Base-by-base conservation (phyloP, 30 jellyfish, hydroid and myxozoan species). In the Haliclystus octoradiatus region DNA sequence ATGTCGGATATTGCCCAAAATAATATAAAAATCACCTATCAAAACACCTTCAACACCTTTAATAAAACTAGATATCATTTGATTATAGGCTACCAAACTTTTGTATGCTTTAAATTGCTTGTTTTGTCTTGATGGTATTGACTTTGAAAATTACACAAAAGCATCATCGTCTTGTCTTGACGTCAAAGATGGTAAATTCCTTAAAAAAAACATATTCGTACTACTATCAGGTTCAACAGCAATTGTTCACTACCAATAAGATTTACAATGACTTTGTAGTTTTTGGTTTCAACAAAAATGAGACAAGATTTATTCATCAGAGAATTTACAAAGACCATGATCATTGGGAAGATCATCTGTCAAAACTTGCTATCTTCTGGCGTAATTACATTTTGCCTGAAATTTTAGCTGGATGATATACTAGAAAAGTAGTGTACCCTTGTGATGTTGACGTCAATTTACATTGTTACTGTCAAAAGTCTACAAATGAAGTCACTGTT, bases 21-120 rank as follows among this genome's bases (percentile, higher is more conserved):
- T 52, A 13, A 52, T 15, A 31, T 49, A 51, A 22, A 49, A 49
- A 2, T 70, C n/a, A n/a, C n/a, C n/a, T n/a, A n/a, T n/a, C n/a
- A n/a, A n/a, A n/a, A n/a, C n/a, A n/a, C 82, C 82, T 28, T 14
- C 53, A 49, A 71, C 67, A 31, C 73, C 60, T 28, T 65, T 14
- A 23, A 71, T 71, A 40, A 71, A 64, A 29, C 78, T 72, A 46
- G 64, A 72, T 34, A 51, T 64, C 83, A 72, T 72, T 49, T 53
- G 63, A 52, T 61, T 72, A 13, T 52, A 61, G 62, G 66, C 65
- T 49, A 35, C 31, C 57, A 72, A 47, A 46, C 82, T 72, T 52
- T 51, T 72, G 35, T 52, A n/a, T n/a, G n/a, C n/a, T n/a, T n/a
- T n/a, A n/a, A n/a, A n/a, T n/a, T n/a, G n/a, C n/a, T n/a, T n/a